Percentiles rank a stretch among this genome's conserved stretches.
Evolutionary conservation across 2,797 vertebrate genomes (phyloP).

Genomic region (Peromyscus melanophrys): DNA sequence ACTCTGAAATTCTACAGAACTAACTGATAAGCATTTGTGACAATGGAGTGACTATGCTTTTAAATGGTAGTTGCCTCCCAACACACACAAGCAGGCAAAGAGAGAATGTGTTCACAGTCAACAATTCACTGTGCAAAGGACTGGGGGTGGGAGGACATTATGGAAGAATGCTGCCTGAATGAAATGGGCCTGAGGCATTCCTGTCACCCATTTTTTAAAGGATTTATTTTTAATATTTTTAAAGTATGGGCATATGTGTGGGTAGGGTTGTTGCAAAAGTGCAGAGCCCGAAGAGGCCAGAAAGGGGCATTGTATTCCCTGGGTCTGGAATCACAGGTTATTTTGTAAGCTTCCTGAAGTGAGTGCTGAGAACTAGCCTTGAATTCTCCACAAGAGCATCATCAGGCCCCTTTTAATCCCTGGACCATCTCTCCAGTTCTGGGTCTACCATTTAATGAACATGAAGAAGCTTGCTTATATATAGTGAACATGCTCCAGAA

Average conservation of each 20-base stretch:
- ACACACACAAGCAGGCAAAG: background rate
- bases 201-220: background rate
- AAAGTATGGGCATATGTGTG: background rate
- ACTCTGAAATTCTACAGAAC: slow-evolving; percentile 22
- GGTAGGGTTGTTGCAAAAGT: background rate
- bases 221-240: background rate
- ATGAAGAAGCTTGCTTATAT: background rate
- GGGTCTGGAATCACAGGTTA: background rate
- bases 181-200: background rate
- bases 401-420: background rate
- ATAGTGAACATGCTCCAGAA: background rate
- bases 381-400: background rate
- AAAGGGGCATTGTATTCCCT: background rate
- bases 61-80: background rate
- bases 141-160: background rate
- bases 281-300: background rate
- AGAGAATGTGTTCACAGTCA: background rate
- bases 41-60: background rate
- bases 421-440: background rate
- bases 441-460: background rate
- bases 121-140: background rate
- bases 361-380: background rate
- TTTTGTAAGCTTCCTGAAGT: background rate
- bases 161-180: background rate
- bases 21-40: background rate